A percentile compares a stretch with the other conserved stretches of the same genome.
Evolutionary conservation across 92 coral and sea anemone genomes (phyloP).

Genomic region (Palythoa caribaeorum): DNA sequence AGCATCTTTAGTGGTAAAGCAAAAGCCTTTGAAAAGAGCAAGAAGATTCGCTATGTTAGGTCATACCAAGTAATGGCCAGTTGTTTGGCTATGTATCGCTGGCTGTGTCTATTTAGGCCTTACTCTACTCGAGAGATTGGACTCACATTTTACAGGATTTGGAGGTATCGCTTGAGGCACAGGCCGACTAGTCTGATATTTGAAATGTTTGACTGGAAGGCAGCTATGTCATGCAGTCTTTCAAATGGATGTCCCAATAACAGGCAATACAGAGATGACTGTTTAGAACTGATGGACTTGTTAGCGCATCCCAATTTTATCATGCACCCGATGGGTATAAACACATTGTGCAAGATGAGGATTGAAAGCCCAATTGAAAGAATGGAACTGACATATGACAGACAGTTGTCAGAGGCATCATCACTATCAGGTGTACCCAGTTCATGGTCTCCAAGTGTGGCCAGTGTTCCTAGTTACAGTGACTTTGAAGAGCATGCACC

Average conservation of each 20-base stretch:
- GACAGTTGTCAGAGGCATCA: conserved; percentile 75
- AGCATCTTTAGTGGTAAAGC: conserved; percentile 73
- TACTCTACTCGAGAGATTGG: conserved; percentile 84
- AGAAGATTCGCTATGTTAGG: conserved; percentile 82
- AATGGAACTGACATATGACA: conserved; percentile 61
- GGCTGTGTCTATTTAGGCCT: conserved; percentile 85
- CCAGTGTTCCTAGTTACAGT: conserved; percentile 37
- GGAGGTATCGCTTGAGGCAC: conserved; percentile 94
- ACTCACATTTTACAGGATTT: conserved; percentile 91
- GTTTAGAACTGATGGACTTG: conserved; percentile 79
- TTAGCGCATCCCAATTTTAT: conserved; percentile 92
- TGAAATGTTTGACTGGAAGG: conserved; percentile 97
- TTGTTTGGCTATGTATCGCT: conserved; percentile 88
- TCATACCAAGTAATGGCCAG: conserved; percentile 97
- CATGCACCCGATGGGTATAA: conserved; percentile 92
- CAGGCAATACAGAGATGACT: conserved; percentile 78
- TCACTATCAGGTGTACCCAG: conserved; percentile 55
- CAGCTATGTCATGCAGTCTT: conserved; percentile 94
- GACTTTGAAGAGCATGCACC: conserved; percentile 54
- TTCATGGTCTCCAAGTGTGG: conserved; percentile 62
- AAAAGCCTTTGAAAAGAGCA: conserved; percentile 61
- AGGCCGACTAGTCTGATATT: conserved; percentile 81
- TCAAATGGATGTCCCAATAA: conserved; percentile 86
- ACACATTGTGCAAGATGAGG: conserved; percentile 39
- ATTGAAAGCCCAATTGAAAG: conserved; percentile 41